Evolutionary conservation across 92 coral and sea anemone genomes (phyloP).

Genomic region (Zoanthus gigantus): DNA sequence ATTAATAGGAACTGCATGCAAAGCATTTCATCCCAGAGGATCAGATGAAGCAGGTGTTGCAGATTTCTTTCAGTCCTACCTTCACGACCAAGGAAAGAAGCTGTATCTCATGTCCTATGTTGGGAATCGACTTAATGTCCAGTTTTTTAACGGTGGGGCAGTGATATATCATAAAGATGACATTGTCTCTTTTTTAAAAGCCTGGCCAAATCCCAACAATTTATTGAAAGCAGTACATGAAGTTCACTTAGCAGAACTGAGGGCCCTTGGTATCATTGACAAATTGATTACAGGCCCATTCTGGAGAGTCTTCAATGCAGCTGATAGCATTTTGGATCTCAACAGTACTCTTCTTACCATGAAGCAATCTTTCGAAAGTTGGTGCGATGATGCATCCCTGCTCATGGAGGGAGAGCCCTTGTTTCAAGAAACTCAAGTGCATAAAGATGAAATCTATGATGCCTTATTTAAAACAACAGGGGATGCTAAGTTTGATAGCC

Average conservation of each 20-base stretch:
- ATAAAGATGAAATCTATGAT: constrained; percentile 3
- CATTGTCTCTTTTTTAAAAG: not conserved
- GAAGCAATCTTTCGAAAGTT: not conserved
- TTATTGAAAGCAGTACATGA: not conserved
- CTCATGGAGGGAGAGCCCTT: not conserved
- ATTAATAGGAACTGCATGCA: constrained; percentile 19
- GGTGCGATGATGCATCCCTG: constrained; percentile 4
- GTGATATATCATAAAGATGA: not conserved
- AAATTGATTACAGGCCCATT: constrained; percentile 2
- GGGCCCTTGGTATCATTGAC: constrained; percentile 6
- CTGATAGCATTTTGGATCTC: not conserved
- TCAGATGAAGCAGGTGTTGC: constrained; percentile 21
- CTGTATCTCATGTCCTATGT: constrained; percentile 23
- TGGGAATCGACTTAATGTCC: constrained; percentile 7
- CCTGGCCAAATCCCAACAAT: constrained; percentile 19
- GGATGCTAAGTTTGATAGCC: not conserved
- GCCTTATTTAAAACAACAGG: not conserved
- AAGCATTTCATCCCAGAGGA: constrained; percentile 24
- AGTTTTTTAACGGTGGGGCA: constrained; percentile 9
- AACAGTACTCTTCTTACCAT: not conserved
- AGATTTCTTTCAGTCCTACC: constrained; percentile 23
- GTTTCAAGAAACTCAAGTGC: not conserved
- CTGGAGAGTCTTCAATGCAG: not conserved
- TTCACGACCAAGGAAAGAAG: constrained; percentile 16
- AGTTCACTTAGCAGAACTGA: not conserved